Conservation (phyloP, 2,888 invertebrate species). For the Prosopocoilus inquinatus region DNA sequence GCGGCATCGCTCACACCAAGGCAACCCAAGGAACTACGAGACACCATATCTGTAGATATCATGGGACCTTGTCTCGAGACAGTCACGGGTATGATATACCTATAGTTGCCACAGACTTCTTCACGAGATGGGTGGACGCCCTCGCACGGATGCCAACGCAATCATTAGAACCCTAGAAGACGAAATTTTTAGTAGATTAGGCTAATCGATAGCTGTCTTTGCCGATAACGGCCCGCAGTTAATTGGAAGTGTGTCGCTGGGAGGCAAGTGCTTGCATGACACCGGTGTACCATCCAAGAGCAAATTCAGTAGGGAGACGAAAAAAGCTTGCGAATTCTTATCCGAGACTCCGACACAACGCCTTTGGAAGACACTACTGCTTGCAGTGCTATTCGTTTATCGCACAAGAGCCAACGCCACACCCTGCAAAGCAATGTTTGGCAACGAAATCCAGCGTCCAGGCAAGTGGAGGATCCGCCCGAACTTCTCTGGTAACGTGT, state of each 20-base stretch:
- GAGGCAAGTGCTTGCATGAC: slow-evolving; percentile 26
- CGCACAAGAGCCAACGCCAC: slow-evolving; percentile 18
- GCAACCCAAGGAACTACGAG: too few species aligned
- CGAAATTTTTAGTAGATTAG: slow-evolving; percentile 19
- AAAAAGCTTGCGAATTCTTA: slow-evolving; percentile 22
- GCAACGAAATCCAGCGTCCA: slow-evolving; percentile 13
- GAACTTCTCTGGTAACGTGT: too few species aligned
- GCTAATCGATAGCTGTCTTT: slow-evolving; percentile 15
- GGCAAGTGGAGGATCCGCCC: not conserved
- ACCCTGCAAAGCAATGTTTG: slow-evolving; percentile 15
- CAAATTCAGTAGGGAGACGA: slow-evolving; percentile 28
- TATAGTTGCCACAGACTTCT: slow-evolving; percentile 28
- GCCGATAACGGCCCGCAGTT: slow-evolving; percentile 20
- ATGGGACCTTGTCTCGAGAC: slow-evolving; percentile 15
- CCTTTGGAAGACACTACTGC: slow-evolving; percentile 13
- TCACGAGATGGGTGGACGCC: slow-evolving; percentile 30
- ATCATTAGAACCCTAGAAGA: slow-evolving; percentile 13
- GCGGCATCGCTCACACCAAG: too few species aligned
- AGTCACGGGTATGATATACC: slow-evolving; percentile 11
- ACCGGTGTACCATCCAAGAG: slow-evolving; percentile 27
- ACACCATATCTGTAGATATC: too few species aligned
- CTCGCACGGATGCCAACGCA: slow-evolving; percentile 17
- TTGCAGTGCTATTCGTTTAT: not conserved
- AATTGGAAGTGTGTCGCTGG: slow-evolving; percentile 17
- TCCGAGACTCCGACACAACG: not conserved